Conservation (phyloP, 64 coral and sea anemone species). For the Pocillopora verrucosa region DNA sequence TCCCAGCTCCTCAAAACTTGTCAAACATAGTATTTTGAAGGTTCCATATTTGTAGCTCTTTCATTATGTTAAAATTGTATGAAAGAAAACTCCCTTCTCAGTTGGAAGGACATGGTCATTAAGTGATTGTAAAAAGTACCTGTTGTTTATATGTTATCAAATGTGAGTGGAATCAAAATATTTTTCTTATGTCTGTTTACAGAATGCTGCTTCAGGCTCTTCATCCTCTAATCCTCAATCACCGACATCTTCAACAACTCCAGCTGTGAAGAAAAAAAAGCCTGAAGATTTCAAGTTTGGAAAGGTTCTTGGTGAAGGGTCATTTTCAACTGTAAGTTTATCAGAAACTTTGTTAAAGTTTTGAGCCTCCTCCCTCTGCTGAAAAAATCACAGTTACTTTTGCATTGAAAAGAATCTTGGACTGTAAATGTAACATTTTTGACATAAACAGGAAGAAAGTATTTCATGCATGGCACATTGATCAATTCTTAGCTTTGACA, state of each 20-base stretch:
- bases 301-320: constrained; percentile 95
- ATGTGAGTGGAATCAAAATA: neutral
- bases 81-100: too few relatives aligned
- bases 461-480: neutral
- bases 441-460: neutral
- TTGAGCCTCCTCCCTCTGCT: too few relatives aligned
- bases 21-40: too few relatives aligned
- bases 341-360: too few relatives aligned
- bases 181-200: neutral
- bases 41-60: too few relatives aligned
- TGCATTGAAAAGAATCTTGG: too few relatives aligned
- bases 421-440: too few relatives aligned
- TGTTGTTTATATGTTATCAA: neutral
- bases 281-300: constrained; percentile 96
- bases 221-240: constrained; percentile 9
- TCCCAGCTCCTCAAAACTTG: too few relatives aligned
- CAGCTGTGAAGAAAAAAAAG: constrained; percentile 82
- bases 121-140: neutral
- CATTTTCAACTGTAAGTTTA: constrained; percentile 95
- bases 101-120: too few relatives aligned
- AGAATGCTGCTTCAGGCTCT: constrained; percentile 33
- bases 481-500: too few relatives aligned
- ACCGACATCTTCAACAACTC: constrained; percentile 43
- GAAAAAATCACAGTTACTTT: too few relatives aligned
- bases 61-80: too few relatives aligned